Conservation (phyloP, 1,140 invertebrate species). For the Eubasilissa regina region DNA sequence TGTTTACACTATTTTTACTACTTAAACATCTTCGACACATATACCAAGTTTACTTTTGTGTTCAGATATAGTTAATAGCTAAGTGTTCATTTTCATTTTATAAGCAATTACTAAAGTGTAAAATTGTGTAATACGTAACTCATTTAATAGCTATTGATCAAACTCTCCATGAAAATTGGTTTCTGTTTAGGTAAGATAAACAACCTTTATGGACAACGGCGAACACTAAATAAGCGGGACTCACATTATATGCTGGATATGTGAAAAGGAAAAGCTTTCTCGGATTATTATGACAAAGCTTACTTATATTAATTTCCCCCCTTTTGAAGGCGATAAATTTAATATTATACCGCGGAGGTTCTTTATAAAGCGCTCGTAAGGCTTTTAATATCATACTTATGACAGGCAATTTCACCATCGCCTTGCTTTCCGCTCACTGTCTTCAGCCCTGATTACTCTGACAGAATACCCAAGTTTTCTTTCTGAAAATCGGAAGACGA, state of each 20-base stretch:
- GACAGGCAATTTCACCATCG: slow-evolving; percentile 47
- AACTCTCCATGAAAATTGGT: neutral
- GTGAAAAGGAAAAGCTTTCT: slow-evolving; percentile 37
- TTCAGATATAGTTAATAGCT: neutral
- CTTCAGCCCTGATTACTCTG: neutral
- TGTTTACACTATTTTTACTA: too few relatives aligned
- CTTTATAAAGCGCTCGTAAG: slow-evolving; percentile 47
- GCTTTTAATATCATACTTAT: slow-evolving; percentile 51
- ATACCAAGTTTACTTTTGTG: neutral
- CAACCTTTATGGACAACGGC: slow-evolving; percentile 2
- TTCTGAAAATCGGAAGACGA: neutral
- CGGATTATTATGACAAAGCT: slow-evolving; percentile 54
- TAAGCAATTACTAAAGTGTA: slow-evolving; percentile 3
- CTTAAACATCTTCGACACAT: neutral
- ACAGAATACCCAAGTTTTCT: neutral
- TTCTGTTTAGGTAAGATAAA: slow-evolving; percentile 6
- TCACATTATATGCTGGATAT: neutral
- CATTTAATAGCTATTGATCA: slow-evolving; percentile 4
- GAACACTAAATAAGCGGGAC: neutral
- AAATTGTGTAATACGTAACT: neutral
- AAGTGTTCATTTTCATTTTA: neutral
- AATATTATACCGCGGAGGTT: slow-evolving; percentile 51
- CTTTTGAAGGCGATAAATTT: slow-evolving; percentile 49
- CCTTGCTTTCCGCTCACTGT: neutral
- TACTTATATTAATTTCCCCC: slow-evolving; percentile 50